phyloP scores from a whole-genome alignment of 2,888 invertebrate species.

The Scaptomyza polygonia region DNA sequence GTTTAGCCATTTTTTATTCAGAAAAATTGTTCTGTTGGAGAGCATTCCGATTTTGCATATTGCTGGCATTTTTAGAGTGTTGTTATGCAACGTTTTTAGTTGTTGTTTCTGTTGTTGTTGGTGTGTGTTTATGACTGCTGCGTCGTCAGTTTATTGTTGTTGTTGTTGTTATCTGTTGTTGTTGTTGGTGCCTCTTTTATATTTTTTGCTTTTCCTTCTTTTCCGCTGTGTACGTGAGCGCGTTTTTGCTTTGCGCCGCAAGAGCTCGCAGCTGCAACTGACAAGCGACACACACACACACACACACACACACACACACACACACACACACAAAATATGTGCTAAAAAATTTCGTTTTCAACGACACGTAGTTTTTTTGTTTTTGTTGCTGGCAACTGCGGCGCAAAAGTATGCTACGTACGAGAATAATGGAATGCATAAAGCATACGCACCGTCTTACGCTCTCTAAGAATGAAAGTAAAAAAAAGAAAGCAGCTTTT shows the following conservation, averaged over 20 bases:
- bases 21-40: neutral
- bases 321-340: conserved; percentile 6
- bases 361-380: conserved; percentile 39
- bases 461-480: neutral
- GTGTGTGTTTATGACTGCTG: conserved; percentile 38
- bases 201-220: neutral
- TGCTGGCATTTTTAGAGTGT: neutral
- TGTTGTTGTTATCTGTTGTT: conserved; percentile 10
- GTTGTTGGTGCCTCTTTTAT: conserved; percentile 28
- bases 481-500: neutral
- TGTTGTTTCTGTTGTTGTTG: conserved; percentile 21
- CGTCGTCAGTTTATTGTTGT: conserved; percentile 40
- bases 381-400: conserved; percentile 1
- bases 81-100: conserved; percentile 39
- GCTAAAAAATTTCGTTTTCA: conserved; percentile 54
- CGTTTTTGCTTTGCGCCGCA: conserved; percentile 5
- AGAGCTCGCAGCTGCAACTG: conserved; percentile 33
- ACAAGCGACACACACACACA: conserved; percentile 25
- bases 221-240: conserved; percentile 42
- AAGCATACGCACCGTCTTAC: conserved; percentile 64
- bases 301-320: neutral
- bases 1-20: neutral
- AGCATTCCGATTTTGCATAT: conserved; percentile 3
- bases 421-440: conserved; percentile 66
- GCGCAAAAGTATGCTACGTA: conserved; percentile 64